phyloP scores from a whole-genome alignment of 2,888 invertebrate species.

The Rhimphoctona megacephalus region DNA sequence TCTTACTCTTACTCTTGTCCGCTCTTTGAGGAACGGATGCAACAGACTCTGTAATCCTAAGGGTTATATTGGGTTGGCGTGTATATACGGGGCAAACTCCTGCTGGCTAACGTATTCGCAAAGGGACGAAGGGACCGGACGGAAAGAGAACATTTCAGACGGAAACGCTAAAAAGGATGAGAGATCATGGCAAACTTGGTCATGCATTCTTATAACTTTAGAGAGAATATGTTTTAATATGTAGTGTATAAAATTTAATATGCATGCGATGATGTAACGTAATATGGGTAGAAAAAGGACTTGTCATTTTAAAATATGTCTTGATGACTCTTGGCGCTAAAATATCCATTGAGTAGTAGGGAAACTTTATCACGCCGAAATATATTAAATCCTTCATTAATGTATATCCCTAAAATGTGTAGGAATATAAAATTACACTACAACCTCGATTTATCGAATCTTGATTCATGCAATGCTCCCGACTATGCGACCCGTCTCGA shows the following conservation, averaged over 20 bases:
- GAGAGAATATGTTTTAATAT: constrained; percentile 1
- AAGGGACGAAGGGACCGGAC: constrained; percentile 34
- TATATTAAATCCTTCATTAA: neutral
- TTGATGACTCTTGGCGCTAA: neutral
- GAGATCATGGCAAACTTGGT: constrained; percentile 43
- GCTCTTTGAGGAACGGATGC: constrained; percentile 64
- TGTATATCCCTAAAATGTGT: neutral
- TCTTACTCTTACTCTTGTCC: constrained; percentile 34
- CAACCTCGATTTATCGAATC: no score
- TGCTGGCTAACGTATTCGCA: constrained; percentile 56
- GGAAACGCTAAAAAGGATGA: constrained; percentile 44
- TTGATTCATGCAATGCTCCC: no score
- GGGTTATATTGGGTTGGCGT: constrained; percentile 61
- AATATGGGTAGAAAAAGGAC: neutral
- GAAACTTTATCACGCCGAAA: neutral
- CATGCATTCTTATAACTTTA: constrained; percentile 42
- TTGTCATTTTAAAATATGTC: neutral
- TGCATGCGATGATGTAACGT: neutral
- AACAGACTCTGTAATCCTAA: constrained; percentile 69
- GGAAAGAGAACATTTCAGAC: constrained; percentile 40
- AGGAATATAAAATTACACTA: neutral
- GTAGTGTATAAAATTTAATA: neutral
- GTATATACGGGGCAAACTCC: constrained; percentile 60
- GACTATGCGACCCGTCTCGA: no score
- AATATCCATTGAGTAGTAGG: neutral